Conservation (phyloP, 2,113 vertebrate genomes). For the Condylura cristata region DNA sequence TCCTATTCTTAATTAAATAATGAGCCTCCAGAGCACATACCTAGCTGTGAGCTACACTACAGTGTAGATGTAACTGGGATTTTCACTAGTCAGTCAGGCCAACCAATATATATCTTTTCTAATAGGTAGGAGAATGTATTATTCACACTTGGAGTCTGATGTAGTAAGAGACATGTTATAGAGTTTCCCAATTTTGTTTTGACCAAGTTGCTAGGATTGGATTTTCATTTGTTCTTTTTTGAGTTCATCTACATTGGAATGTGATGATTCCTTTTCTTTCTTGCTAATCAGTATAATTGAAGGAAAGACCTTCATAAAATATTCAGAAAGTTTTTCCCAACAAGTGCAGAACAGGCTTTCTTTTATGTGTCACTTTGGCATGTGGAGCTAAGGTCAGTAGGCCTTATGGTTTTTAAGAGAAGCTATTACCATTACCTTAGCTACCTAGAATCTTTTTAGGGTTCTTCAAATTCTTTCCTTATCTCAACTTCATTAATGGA, state of each 20-base stretch:
- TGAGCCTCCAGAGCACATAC: conserved; percentile 68
- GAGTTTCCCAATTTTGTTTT: not conserved
- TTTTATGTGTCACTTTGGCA: not conserved
- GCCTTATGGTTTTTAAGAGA: not conserved
- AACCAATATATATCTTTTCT: not conserved
- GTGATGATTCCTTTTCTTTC: not conserved
- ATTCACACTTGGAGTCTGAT: not conserved
- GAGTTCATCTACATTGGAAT: not conserved
- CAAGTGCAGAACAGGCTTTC: not conserved
- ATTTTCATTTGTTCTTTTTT: not conserved
- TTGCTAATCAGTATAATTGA: not conserved
- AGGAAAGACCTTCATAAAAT: not conserved
- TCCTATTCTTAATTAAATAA: conserved; percentile 80
- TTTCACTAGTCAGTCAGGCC: conserved; percentile 13
- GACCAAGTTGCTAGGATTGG: not conserved
- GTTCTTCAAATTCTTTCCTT: not conserved
- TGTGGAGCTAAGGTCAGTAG: not conserved
- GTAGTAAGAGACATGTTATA: not conserved
- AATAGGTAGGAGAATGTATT: not conserved
- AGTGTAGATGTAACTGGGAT: not conserved
- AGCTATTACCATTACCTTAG: not conserved
- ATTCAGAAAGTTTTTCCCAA: not conserved
- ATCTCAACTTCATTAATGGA: not conserved
- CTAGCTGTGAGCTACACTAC: conserved; percentile 54
- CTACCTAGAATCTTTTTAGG: not conserved